phyloP scores from a whole-genome alignment of 1,140 invertebrate species.

The Drosophila jambulina region DNA sequence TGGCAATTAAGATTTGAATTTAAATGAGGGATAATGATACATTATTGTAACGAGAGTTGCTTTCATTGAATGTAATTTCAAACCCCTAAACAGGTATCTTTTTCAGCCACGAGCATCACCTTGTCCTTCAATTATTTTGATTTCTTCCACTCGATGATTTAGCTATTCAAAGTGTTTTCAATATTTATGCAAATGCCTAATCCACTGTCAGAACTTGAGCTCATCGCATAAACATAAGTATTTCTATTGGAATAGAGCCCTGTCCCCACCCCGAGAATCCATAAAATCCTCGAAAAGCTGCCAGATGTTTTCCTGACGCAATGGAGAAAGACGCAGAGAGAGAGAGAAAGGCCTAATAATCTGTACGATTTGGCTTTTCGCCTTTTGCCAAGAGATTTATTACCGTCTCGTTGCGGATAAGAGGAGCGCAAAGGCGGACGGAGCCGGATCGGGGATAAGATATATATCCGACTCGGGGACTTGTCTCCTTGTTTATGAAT shows the following conservation, averaged over 20 bases:
- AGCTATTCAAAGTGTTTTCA: slow-evolving; percentile 37
- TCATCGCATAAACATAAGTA: slow-evolving; percentile 54
- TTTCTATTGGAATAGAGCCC: slow-evolving; percentile 30
- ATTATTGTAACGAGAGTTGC: background rate
- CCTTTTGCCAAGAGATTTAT: slow-evolving; percentile 77
- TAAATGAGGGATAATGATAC: background rate
- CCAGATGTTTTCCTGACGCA: slow-evolving; percentile 69
- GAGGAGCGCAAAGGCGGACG: slow-evolving; percentile 63
- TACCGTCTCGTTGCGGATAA: slow-evolving; percentile 80
- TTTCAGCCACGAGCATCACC: background rate
- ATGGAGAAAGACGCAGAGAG: slow-evolving; percentile 8
- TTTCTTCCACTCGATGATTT: slow-evolving; percentile 24
- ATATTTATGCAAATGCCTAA: slow-evolving; percentile 54
- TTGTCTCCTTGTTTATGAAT: slow-evolving; percentile 65
- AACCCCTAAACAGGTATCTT: background rate
- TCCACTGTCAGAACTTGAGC: slow-evolving; percentile 39
- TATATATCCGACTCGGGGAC: slow-evolving; percentile 44
- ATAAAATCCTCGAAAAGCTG: slow-evolving; percentile 48
- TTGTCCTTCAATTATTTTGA: background rate
- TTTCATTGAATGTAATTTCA: background rate
- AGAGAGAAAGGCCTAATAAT: slow-evolving; percentile 66
- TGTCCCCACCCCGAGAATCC: slow-evolving; percentile 10
- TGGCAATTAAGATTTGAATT: background rate
- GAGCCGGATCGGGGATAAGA: slow-evolving; percentile 23
- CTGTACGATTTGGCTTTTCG: slow-evolving; percentile 75